A percentile compares a stretch with the other conserved stretches of the same genome.
These are phyloP conservation scores for Ibidorhyncha struthersii DNA, from an alignment of 2,113 vertebrate species.

Conservation along the genomic window DNA sequence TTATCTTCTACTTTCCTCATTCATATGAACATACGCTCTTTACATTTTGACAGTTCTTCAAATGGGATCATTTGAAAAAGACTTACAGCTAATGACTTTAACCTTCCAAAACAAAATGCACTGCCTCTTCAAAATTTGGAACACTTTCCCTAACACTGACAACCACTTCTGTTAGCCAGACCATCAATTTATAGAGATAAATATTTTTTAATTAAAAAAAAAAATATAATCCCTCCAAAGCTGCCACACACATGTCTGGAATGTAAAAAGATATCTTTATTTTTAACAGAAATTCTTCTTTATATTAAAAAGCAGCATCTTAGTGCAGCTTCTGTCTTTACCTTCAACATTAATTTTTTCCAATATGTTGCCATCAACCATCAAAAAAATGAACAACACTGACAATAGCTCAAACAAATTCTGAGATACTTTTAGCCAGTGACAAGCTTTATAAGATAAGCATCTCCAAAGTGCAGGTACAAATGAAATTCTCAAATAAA, in stretches of 20 bases:
- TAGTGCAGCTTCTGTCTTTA: not conserved
- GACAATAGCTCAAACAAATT: not conserved
- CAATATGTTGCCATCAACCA: not conserved
- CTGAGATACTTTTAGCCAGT: not conserved
- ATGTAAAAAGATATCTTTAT: not conserved
- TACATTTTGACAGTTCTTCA: slow-evolving; percentile 5
- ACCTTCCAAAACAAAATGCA: not conserved
- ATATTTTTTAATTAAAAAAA: not conserved
- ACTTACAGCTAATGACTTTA: not conserved
- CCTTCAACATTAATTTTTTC: not conserved
- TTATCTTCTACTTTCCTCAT: not conserved
- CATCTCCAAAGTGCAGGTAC: not conserved
- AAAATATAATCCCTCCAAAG: not conserved
- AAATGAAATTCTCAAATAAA: not conserved
- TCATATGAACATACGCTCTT: not conserved
- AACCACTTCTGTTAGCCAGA: not conserved
- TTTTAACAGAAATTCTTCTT: not conserved
- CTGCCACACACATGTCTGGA: not conserved
- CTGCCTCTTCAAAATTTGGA: not conserved
- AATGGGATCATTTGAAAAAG: not conserved
- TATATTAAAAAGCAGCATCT: not conserved
- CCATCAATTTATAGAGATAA: not conserved
- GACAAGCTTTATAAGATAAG: not conserved
- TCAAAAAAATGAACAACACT: not conserved
- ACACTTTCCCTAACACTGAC: not conserved